Conservation (phyloP, 1,140 invertebrate species). For the Cyphomyrmex costatus region DNA sequence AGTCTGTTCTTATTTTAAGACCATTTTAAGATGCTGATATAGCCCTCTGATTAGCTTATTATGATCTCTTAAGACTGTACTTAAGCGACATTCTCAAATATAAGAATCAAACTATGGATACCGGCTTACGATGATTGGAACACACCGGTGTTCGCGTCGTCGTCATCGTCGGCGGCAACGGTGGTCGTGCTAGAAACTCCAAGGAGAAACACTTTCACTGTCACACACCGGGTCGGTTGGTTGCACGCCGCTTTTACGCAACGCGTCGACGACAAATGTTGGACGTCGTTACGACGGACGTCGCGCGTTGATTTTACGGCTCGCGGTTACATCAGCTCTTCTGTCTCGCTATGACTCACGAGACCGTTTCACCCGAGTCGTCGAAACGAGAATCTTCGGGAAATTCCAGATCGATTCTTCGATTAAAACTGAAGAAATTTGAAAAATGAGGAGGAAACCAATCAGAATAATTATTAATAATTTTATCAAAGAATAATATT, state of each 20-base stretch:
- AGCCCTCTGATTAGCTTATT: too few species aligned
- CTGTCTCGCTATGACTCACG: conserved; percentile 32
- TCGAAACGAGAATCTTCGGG: background rate
- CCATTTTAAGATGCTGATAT: too few species aligned
- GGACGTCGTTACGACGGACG: conserved; percentile 29
- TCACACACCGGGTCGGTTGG: conserved; percentile 75
- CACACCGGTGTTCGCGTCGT: background rate
- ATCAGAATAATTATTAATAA: too few species aligned
- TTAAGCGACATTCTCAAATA: too few species aligned
- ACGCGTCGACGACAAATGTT: conserved; percentile 39
- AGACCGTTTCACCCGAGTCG: conserved; percentile 12
- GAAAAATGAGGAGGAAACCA: background rate
- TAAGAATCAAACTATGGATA: too few species aligned
- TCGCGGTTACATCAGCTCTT: conserved; percentile 41
- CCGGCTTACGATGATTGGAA: background rate
- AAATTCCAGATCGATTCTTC: background rate
- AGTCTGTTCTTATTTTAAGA: too few species aligned
- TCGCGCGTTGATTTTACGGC: conserved; percentile 17
- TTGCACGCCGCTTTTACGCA: conserved; percentile 68
- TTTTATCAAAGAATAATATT: too few species aligned
- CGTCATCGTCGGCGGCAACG: background rate
- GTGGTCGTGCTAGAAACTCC: conserved; percentile 80
- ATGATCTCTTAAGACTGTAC: too few species aligned
- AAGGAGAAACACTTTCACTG: conserved; percentile 86
- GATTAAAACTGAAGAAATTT: background rate